phyloP scores from a whole-genome alignment of 2,113 vertebrate genomes.

The Brachionichthys hirsutus region DNA sequence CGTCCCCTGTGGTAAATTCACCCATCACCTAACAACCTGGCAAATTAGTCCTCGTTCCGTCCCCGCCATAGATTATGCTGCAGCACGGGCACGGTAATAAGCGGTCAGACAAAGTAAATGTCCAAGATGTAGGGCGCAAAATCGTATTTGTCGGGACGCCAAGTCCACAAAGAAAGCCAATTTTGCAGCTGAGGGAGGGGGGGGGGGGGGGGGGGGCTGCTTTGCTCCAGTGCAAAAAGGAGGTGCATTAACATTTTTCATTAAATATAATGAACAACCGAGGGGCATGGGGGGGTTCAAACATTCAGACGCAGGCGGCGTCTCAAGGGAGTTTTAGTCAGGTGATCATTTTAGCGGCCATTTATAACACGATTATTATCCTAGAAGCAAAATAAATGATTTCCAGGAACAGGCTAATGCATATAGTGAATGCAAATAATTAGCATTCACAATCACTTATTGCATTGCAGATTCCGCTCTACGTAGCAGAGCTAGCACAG shows the following conservation, averaged over 20 bases:
- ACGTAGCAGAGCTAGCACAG: conserved; percentile 60
- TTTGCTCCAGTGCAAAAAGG: conserved; percentile 69
- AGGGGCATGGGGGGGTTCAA: conserved; percentile 60
- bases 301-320: conserved; percentile 67
- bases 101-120: conserved; percentile 81
- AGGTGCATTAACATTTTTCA: conserved; percentile 83
- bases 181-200: no score
- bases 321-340: conserved; percentile 22
- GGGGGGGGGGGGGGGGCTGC: conserved; percentile 67
- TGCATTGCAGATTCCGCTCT: conserved; percentile 8
- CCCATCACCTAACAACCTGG: conserved; percentile 74
- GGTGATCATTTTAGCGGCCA: conserved; percentile 20
- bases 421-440: no score
- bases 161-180: conserved; percentile 78
- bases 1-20: conserved; percentile 75
- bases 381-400: conserved; percentile 11
- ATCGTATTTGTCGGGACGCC: conserved; percentile 79
- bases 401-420: background rate
- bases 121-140: conserved; percentile 76
- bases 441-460: background rate
- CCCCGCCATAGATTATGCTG: conserved; percentile 76
- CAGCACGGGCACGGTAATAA: conserved; percentile 76
- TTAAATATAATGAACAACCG: conserved; percentile 74
- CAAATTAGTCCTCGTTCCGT: conserved; percentile 78
- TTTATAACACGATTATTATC: conserved; percentile 19